These are phyloP conservation scores for Charadrius vociferus DNA, from an alignment of 2,113 vertebrate genomes.

Conservation along the genomic window DNA sequence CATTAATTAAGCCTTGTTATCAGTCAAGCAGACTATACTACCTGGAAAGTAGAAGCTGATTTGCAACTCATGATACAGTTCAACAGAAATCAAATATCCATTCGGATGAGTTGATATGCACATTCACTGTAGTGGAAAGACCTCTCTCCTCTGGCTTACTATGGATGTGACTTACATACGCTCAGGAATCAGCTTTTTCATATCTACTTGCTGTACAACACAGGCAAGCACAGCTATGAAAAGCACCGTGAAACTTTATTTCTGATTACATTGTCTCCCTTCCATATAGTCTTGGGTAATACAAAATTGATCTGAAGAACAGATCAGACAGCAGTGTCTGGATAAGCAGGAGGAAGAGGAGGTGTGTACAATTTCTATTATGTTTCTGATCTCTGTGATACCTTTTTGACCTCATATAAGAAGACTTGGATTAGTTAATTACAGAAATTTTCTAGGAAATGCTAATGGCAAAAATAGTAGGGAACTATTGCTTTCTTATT, in stretches of 20 bases:
- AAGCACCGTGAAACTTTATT: conserved; percentile 54
- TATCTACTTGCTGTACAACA: conserved; percentile 49
- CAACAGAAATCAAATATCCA: conserved; percentile 66
- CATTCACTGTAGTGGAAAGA: conserved; percentile 64
- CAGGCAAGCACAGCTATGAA: conserved; percentile 56
- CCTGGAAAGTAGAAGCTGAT: conserved; percentile 58
- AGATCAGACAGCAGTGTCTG: conserved; percentile 36
- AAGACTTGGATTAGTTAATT: conserved; percentile 3
- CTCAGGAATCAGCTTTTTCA: conserved; percentile 55
- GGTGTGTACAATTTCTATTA: background rate
- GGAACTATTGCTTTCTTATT: background rate
- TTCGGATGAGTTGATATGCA: conserved; percentile 62
- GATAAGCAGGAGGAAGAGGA: background rate
- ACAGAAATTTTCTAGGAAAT: background rate
- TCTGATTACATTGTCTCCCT: conserved; percentile 28
- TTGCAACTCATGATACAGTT: conserved; percentile 68
- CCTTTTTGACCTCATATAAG: background rate
- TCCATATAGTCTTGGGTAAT: conserved; percentile 20
- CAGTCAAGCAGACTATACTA: conserved; percentile 55
- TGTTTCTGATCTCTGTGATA: background rate
- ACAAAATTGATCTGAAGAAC: conserved; percentile 57
- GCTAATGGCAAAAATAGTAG: background rate
- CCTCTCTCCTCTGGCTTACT: conserved; percentile 59
- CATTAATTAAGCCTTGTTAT: conserved; percentile 68
- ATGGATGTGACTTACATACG: conserved; percentile 47